phyloP scores from a whole-genome alignment of 2,888 invertebrate species.

The Apoda limacodes region DNA sequence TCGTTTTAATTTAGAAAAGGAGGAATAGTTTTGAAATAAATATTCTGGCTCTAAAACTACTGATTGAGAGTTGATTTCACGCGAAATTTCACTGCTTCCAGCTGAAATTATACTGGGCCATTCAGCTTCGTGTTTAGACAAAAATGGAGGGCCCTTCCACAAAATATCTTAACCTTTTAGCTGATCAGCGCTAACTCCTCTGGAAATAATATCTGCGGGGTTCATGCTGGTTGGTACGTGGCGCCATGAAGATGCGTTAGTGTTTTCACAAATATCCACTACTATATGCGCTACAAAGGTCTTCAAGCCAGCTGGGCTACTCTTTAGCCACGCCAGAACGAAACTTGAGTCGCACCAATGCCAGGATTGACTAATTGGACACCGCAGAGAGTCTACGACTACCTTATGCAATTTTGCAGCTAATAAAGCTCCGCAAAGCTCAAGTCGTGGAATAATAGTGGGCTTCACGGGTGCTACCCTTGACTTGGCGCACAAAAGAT shows the following conservation, averaged over 20 bases:
- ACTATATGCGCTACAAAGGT: constrained; percentile 13
- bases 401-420: constrained; percentile 7
- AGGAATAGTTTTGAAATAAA: too few relatives aligned
- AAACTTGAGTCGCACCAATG: constrained; percentile 14
- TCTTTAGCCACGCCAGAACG: constrained; percentile 11
- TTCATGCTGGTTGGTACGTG: constrained; percentile 11
- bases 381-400: constrained; percentile 5
- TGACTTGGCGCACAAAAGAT: constrained; percentile 21
- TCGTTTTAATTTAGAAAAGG: too few relatives aligned
- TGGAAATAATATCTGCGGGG: constrained; percentile 10
- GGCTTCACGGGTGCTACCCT: constrained; percentile 21
- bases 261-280: constrained; percentile 7
- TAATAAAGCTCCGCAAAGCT: constrained; percentile 10
- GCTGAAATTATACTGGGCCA: too few relatives aligned
- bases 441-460: constrained; percentile 20
- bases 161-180: constrained; percentile 1
- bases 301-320: constrained; percentile 6
- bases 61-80: too few relatives aligned
- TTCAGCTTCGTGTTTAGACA: not conserved
- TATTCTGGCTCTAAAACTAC: too few relatives aligned
- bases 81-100: too few relatives aligned
- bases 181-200: constrained; percentile 1
- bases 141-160: constrained; percentile 5
- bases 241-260: constrained; percentile 8
- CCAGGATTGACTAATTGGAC: constrained; percentile 1